Base-by-base conservation (phyloP, 2,888 invertebrate genomes). In the Lycocerus yunnanus region DNA sequence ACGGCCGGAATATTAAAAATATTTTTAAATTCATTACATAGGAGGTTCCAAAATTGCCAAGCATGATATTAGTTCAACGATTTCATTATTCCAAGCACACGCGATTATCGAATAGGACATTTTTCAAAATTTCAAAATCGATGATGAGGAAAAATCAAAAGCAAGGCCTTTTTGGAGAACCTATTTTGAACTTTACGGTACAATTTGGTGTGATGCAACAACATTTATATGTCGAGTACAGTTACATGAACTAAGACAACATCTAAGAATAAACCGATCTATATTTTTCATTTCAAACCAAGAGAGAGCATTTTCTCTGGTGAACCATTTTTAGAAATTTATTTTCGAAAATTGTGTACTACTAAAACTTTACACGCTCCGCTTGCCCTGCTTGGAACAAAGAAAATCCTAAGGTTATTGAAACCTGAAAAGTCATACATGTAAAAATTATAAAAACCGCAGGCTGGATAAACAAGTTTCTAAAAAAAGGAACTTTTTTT, bases 1-100 rank as follows among this genome's bases (percentile, higher is more conserved):
- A 66, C 9, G 66, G 68, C 69, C 58, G 69, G n/a, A 73, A 27
- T 59, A 67, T 60, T 60, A 60, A 58, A 58, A 68, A 16, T 69
- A 60, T 43, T 43, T 43, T 43, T 43, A 43, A 13, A 43, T 43
- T 43, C 43, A 43, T 43, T 43, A 43, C 43, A 43, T 43, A n/a
- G 43, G 43, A 43, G 43, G 43, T 43, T n/a, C 43, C 43, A 43
- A 43, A 43, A 43, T 43, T n/a, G n/a, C 43, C 5, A 43, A 43
- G 43, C 43, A 6, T 43, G n/a, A n/a, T n/a, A 43, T 43, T n/a
- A n/a, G 43, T 43, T 43, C 43, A 43, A 43, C 1, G 43, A n/a
- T 43, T 43, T 43, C 43, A 43, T 43, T 43, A 43, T 43, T 27
- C 27, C 3, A 27, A 27, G 27, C 5, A 27, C 27, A n/a, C n/a